phyloP scores from a whole-genome alignment of 1,140 invertebrate genomes.

The Formica selysi region DNA sequence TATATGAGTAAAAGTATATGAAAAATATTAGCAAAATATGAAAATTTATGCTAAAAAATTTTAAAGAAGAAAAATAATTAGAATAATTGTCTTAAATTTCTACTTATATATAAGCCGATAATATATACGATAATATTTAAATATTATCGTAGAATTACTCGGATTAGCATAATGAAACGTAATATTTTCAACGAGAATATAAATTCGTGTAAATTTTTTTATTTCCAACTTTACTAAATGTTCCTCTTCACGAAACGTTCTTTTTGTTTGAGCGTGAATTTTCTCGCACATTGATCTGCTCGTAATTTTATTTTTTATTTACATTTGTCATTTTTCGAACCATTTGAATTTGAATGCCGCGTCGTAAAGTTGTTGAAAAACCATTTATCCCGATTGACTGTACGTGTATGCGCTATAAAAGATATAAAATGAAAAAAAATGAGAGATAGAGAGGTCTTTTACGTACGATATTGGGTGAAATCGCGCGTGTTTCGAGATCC shows the following conservation, averaged over 20 bases:
- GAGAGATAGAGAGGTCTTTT: conserved; percentile 4
- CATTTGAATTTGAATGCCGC: neutral
- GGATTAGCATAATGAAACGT: neutral
- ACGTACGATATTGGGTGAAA: conserved; percentile 25
- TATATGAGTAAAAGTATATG: neutral
- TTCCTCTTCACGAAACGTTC: neutral
- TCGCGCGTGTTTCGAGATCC: conserved; percentile 58
- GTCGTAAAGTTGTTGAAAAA: neutral
- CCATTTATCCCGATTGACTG: conserved; percentile 29
- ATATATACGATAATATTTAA: neutral
- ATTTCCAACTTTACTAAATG: neutral
- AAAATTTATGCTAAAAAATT: conserved; percentile 1
- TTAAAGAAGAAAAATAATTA: conserved; percentile 1
- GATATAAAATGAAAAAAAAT: neutral
- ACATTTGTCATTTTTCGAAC: neutral
- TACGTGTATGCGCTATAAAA: conserved; percentile 3
- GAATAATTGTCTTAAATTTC: conserved; percentile 8
- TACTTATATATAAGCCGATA: neutral
- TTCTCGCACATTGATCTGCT: neutral
- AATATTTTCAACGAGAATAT: neutral
- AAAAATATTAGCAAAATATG: neutral
- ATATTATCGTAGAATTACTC: neutral
- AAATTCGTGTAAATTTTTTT: neutral
- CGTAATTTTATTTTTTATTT: neutral
- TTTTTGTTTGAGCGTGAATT: neutral